These are phyloP conservation scores for Aphrocallistes beatrix DNA, from an alignment of 37 sponge, comb jelly and placozoan genomes.

Conservation along the genomic window DNA sequence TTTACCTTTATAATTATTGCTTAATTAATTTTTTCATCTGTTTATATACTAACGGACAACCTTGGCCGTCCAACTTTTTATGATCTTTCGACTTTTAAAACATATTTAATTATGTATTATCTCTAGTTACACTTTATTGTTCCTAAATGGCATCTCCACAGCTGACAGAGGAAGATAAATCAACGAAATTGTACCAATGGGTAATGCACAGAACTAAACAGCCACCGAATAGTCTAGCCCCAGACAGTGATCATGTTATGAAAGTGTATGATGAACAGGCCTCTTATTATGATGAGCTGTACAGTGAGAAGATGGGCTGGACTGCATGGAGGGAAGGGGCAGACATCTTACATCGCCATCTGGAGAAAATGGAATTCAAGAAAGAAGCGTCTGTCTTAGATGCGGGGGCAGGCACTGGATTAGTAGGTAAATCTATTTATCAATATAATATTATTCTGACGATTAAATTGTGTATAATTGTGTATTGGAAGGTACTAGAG, in stretches of 20 bases:
- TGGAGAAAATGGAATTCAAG: neutral
- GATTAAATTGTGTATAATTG: no score
- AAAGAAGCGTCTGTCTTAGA: neutral
- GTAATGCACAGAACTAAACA: neutral
- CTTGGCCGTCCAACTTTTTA: no score
- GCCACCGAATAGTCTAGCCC: no score
- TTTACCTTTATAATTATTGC: no score
- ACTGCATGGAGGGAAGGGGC: neutral
- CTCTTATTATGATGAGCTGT: neutral
- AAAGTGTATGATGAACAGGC: neutral
- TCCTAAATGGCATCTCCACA: no score
- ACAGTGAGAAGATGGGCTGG: neutral
- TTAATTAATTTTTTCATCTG: no score
- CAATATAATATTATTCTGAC: neutral
- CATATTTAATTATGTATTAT: no score
- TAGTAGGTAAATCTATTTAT: neutral
- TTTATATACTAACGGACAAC: no score
- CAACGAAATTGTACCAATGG: neutral
- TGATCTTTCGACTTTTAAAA: no score
- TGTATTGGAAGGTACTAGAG: no score
- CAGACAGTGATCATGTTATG: neutral
- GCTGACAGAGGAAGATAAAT: neutral
- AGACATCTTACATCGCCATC: neutral
- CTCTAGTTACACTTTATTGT: no score
- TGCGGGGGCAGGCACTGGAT: conserved; percentile 10